These are phyloP conservation scores for Cygnus buccinator DNA, from an alignment of 2,113 vertebrate species.

Conservation along the genomic window DNA sequence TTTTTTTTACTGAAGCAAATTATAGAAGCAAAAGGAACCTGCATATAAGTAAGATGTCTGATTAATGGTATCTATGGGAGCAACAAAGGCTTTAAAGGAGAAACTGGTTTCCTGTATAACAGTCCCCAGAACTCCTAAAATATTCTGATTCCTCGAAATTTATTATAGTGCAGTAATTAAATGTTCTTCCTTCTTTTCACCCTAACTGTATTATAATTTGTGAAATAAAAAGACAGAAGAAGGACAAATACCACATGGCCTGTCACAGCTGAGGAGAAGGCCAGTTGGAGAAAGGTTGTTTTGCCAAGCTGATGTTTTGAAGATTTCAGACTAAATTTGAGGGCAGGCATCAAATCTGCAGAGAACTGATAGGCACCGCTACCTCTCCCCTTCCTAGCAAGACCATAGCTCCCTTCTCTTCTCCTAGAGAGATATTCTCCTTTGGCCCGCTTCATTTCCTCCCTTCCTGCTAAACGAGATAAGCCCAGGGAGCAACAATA, in stretches of 20 bases:
- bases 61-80: not conserved
- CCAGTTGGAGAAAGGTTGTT: not conserved
- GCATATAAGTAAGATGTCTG: not conserved
- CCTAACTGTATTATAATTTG: not conserved
- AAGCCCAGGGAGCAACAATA: conserved; percentile 5
- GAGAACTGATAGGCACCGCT: not conserved
- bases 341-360: not conserved
- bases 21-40: not conserved
- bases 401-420: not conserved
- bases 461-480: conserved; percentile 4
- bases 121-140: not conserved
- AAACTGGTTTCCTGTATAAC: not conserved
- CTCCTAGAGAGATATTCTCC: not conserved
- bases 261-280: not conserved
- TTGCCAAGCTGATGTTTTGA: not conserved
- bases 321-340: not conserved
- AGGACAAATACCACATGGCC: not conserved
- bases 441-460: not conserved
- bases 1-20: not conserved
- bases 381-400: not conserved
- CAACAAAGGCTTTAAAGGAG: not conserved
- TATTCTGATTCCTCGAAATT: not conserved
- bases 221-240: not conserved
- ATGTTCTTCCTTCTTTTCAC: not conserved
- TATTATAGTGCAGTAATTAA: not conserved